Evolutionary conservation across 2,113 vertebrate genomes (phyloP), one percentile per base, ranked within the genome.

Genomic region (Pteropus alecto): DNA sequence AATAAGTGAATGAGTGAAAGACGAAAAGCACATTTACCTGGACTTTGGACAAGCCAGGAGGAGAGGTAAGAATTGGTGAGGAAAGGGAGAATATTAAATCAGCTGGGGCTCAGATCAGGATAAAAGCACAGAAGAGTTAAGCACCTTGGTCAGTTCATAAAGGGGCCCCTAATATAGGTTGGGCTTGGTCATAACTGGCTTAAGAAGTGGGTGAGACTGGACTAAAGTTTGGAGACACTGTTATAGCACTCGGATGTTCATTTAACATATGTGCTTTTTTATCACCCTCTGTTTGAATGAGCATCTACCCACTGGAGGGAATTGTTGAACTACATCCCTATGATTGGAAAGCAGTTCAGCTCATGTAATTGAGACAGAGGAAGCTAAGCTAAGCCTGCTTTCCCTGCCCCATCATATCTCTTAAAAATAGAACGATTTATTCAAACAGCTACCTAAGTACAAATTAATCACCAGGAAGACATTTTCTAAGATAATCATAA

Each of bases 401-500:
- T 58, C n/a, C 61, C 56, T 43, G 8, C 41, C 13, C 60, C 38
- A 2, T 71, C 43, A 85, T 88, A 21, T 9, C 61, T n/a, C 70
- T 78, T 63, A 65, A 71, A 94, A 82, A 86, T 33, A 41, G 21
- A 90, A 48, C 15, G 65, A n/a, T 35, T 67, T 71, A 46, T 63
- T 89, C 61, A 82, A 94, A 87, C 9, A 82, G 43, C 26, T 51
- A 35, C 60, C 6, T 85, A 79, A 94, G 87, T 82, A 61, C 21
- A 67, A 93, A 74, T 18, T 14, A 83, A 82, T 78, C n/a, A 87
- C 46, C 46, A 90, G 21, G 48, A 96, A 96, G 87, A 63, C 1
- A 79, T 93, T 94, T 83, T 94, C 68, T 87, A 74, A 56, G 71
- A 87, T 73, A 38, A 83, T 67, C 41, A 77, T 28, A 86, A 71